Conservation (phyloP, 2,797 vertebrate genomes). For the Rhodeus uyekii region DNA sequence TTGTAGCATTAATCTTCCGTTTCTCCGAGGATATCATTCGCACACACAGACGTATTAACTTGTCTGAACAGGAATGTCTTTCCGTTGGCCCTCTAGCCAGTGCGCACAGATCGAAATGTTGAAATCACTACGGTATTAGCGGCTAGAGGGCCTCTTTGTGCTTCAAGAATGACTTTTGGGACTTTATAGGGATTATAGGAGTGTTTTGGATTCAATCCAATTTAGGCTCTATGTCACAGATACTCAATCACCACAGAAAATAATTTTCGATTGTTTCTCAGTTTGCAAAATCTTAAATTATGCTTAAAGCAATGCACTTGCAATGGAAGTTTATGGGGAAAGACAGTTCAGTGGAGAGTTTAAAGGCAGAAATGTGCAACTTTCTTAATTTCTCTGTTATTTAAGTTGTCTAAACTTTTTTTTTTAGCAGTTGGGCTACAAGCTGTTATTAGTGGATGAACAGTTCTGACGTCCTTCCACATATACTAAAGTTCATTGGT, state of each 20-base stretch:
- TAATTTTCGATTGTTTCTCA: not conserved
- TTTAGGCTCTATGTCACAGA: not conserved
- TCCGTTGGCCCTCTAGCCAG: not conserved
- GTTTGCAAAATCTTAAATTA: not conserved
- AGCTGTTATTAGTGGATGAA: not conserved
- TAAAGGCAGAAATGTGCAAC: not conserved
- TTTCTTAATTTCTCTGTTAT: too few species aligned
- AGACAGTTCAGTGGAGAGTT: not conserved
- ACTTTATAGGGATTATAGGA: not conserved
- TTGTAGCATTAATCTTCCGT: slow-evolving; percentile 54
- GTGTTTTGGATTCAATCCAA: not conserved
- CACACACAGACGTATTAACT: slow-evolving; percentile 19
- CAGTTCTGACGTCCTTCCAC: not conserved
- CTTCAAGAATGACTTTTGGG: not conserved
- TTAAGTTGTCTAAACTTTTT: not conserved
- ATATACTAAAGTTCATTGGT: too few species aligned
- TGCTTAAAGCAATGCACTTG: not conserved
- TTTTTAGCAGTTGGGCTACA: not conserved
- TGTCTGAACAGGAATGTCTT: slow-evolving; percentile 28
- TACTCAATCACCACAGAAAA: not conserved
- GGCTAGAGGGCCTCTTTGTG: not conserved
- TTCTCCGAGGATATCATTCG: slow-evolving; percentile 34
- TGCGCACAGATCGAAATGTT: slow-evolving; percentile 1
- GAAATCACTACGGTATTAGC: not conserved
- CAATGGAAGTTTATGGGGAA: not conserved